Evolutionary conservation across 2,888 invertebrate genomes (phyloP).

Genomic region (Fabriciana adippe): DNA sequence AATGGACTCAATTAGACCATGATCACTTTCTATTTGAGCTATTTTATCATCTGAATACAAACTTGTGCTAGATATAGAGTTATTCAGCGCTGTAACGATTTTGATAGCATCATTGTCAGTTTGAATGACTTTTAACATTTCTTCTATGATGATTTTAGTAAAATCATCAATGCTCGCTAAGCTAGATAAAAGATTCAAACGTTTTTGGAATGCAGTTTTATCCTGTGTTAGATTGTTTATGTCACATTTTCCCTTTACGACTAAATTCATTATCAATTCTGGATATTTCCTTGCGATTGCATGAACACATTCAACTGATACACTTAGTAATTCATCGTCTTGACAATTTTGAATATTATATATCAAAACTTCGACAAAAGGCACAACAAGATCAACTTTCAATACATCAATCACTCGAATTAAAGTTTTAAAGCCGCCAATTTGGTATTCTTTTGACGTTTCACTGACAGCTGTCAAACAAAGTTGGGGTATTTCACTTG

Average conservation of each 20-base stretch:
- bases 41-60: slow-evolving; percentile 64
- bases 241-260: slow-evolving; percentile 74
- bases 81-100: slow-evolving; percentile 63
- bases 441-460: slow-evolving; percentile 68
- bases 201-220: slow-evolving; percentile 58
- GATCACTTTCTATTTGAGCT: slow-evolving; percentile 70
- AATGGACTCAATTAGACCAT: slow-evolving; percentile 66
- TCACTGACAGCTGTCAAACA: slow-evolving; percentile 78
- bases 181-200: slow-evolving; percentile 70
- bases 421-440: slow-evolving; percentile 78
- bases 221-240: slow-evolving; percentile 60
- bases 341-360: slow-evolving; percentile 71
- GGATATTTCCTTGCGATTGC: slow-evolving; percentile 78
- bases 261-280: slow-evolving; percentile 74
- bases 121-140: slow-evolving; percentile 65
- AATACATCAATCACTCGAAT: slow-evolving; percentile 71
- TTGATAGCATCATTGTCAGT: slow-evolving; percentile 55
- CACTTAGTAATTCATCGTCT: slow-evolving; percentile 65
- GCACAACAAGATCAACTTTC: slow-evolving; percentile 68
- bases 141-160: slow-evolving; percentile 68
- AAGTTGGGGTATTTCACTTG: slow-evolving; percentile 68
- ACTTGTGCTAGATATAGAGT: slow-evolving; percentile 59
- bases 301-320: slow-evolving; percentile 77
- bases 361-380: slow-evolving; percentile 79
- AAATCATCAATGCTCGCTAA: slow-evolving; percentile 77